Evolutionary conservation across 1,140 invertebrate genomes (phyloP).

Genomic region (Drosophila watanabei): DNA sequence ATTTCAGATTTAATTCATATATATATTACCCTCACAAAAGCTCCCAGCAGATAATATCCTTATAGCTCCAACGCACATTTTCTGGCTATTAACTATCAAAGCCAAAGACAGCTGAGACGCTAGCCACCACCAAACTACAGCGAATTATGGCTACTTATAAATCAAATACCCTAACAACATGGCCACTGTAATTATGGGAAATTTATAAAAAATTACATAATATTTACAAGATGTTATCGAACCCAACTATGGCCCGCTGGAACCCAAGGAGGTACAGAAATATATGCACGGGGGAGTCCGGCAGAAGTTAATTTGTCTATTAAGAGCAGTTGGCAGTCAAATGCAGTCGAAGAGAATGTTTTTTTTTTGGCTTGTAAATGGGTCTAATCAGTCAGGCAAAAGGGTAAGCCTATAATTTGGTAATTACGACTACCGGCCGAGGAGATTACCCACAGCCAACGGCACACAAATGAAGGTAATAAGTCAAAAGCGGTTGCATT

Average conservation of each 20-base stretch:
- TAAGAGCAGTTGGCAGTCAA: conserved; percentile 61
- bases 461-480: conserved; percentile 70
- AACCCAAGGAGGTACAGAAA: conserved; percentile 29
- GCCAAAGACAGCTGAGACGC: conserved; percentile 20
- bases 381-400: conserved; percentile 80
- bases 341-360: conserved; percentile 51
- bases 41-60: neutral
- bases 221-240: conserved; percentile 83
- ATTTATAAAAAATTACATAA: conserved; percentile 81
- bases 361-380: conserved; percentile 62
- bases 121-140: conserved; percentile 46
- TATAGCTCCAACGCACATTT: neutral
- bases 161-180: conserved; percentile 75
- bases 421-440: conserved; percentile 60
- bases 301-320: conserved; percentile 77
- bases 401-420: conserved; percentile 83
- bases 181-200: conserved; percentile 74
- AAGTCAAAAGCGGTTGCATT: conserved; percentile 79
- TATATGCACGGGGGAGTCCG: conserved; percentile 32
- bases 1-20: neutral
- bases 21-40: neutral
- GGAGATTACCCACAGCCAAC: conserved; percentile 36
- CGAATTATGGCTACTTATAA: conserved; percentile 72
- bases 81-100: conserved; percentile 13
- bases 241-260: conserved; percentile 50